Base-by-base conservation (phyloP, 1,140 invertebrate genomes). In the Heliconius himera region DNA sequence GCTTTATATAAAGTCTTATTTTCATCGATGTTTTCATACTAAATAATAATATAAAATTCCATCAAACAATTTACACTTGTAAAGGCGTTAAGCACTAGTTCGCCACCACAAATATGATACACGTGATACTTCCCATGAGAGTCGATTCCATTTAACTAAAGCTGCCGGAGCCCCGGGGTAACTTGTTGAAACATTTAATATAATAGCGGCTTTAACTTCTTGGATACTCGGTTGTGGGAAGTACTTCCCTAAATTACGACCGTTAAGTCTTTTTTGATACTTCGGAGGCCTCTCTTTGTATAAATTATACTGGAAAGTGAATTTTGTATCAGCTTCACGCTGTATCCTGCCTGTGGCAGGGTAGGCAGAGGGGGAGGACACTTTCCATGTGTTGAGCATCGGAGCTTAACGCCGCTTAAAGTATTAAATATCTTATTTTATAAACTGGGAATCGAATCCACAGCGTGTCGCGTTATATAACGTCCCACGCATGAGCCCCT, bases 151-250 rank as follows among this genome's bases (percentile, higher is more conserved):
- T 73, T 74, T 80, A 80, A 72, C 78, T 80, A 80, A 80, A 80
- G 74, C 78, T 76, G 74, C 56, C 60, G 36, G 74, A 70, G 60
- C 60, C 41, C 70, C 41, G 41, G 18, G 26, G 46, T 66, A 72
- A 76, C 78, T 80, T 76, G 78, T 79, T 79, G 78, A 75, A 80
- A 76, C 66, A 60, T 76, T 76, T 74, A 76, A 80, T 78, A 78
- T 78, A 78, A 78, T 77, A 77, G 76, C 70, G 20, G 70, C 70
- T 70, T 73, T 78, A 73, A 78, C 70, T 78, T 78, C 70, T 60
- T 76, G 38, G 74, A 22, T 38, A 49, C 74, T 70, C 36, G 36
- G 49, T 46, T 22, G 41, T 76, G 70, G 41, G 74, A n/a, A 36
- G 74, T 75, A 36, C 29, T 75, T 75, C 46, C 60, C 26, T 76